phyloP scores from a whole-genome alignment of 2,888 invertebrate species.

The Steromphala cineraria region DNA sequence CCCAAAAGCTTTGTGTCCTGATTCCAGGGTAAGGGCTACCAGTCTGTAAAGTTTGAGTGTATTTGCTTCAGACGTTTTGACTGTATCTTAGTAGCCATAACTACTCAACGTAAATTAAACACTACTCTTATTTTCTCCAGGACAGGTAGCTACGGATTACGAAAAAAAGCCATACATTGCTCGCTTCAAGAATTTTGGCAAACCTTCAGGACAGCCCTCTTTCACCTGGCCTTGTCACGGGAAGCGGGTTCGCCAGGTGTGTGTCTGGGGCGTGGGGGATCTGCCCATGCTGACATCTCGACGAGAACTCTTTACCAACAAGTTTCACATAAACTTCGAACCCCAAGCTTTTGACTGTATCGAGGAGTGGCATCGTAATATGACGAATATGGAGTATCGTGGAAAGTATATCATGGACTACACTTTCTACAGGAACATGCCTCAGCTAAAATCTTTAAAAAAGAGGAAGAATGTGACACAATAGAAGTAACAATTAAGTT shows the following conservation, averaged over 20 bases:
- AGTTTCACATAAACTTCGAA: constrained; percentile 54
- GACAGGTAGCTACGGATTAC: constrained; percentile 23
- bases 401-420: background rate
- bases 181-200: constrained; percentile 59
- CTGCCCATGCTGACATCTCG: constrained; percentile 47
- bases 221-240: constrained; percentile 52
- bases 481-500: no score
- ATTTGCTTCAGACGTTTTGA: no score
- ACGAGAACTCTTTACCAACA: constrained; percentile 61
- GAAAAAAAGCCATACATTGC: constrained; percentile 45
- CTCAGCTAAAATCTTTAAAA: background rate
- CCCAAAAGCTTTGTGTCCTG: no score
- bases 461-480: no score
- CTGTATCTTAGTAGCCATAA: no score
- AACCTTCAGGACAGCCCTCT: background rate
- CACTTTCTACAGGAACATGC: background rate
- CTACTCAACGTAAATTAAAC: no score
- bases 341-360: constrained; percentile 56
- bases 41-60: no score
- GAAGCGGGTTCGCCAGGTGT: constrained; percentile 52
- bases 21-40: no score
- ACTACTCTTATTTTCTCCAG: background rate
- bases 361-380: constrained; percentile 44
- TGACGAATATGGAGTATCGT: background rate
- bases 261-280: constrained; percentile 58